A percentile compares a stretch with the other conserved stretches of the same genome.
These are phyloP conservation scores for Ibidorhyncha struthersii DNA, from an alignment of 2,113 vertebrate species.

Conservation along the genomic window DNA sequence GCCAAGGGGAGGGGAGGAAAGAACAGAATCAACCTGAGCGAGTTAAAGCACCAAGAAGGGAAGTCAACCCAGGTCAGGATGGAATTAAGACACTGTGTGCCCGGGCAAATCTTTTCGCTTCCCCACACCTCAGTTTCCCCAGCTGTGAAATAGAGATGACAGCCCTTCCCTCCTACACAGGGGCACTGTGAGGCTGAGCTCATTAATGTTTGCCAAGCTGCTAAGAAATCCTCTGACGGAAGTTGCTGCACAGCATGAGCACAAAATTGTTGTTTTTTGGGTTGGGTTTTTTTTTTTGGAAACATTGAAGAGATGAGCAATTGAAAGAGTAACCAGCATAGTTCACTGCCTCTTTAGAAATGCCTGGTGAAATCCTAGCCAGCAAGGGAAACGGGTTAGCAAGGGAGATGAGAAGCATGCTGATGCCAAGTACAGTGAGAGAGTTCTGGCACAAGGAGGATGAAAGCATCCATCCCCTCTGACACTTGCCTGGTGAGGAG, in stretches of 20 bases:
- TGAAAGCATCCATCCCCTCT: background rate
- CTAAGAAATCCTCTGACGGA: background rate
- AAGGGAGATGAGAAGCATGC: background rate
- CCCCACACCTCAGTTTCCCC: background rate
- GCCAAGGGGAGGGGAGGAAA: background rate
- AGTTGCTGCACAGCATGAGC: background rate
- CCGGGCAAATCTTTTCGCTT: background rate
- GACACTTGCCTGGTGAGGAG: background rate
- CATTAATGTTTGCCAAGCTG: background rate
- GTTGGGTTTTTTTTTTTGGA: background rate
- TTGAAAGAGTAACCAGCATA: background rate
- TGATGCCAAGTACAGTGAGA: background rate
- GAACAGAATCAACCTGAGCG: background rate
- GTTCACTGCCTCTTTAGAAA: slow-evolving; percentile 28
- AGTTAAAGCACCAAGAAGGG: background rate
- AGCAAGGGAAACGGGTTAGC: background rate
- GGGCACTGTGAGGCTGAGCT: background rate
- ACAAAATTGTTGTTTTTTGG: background rate
- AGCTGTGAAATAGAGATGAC: background rate
- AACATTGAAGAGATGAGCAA: slow-evolving; percentile 26
- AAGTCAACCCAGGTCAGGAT: background rate
- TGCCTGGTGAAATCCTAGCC: slow-evolving; percentile 6
- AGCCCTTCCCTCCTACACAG: background rate
- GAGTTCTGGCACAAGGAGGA: background rate
- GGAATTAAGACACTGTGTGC: background rate